Evolutionary conservation across 2,888 invertebrate species (phyloP).

Genomic region (Trypoxylon attenuatum): DNA sequence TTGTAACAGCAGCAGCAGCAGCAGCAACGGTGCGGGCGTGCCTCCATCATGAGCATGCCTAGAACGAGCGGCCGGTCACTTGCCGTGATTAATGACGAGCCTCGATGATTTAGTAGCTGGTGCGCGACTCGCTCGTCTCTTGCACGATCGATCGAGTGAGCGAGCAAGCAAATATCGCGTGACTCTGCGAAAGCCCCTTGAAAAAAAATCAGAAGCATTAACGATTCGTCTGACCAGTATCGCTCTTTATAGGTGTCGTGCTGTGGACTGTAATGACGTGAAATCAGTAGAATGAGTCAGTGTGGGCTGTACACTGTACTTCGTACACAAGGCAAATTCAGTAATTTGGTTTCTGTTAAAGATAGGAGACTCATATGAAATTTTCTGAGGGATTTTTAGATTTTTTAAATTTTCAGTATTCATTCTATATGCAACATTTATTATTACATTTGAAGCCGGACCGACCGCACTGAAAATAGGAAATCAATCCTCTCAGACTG

Average conservation of each 20-base stretch:
- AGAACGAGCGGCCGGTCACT: conserved; percentile 50
- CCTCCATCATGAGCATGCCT: conserved; percentile 31
- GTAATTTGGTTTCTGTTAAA: no score
- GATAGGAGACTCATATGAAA: no score
- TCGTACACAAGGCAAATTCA: no score
- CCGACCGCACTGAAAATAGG: no score
- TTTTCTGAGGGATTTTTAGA: no score
- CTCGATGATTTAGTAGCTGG: conserved; percentile 60
- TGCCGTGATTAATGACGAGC: conserved; percentile 62
- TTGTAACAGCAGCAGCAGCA: conserved; percentile 55
- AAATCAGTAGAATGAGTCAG: no score
- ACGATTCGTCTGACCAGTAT: conserved; percentile 28
- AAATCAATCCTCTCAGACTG: no score
- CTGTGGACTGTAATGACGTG: no score
- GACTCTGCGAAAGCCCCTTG: conserved; percentile 47
- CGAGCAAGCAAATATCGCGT: conserved; percentile 50
- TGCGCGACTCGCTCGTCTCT: conserved; percentile 28
- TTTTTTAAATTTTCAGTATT: no score
- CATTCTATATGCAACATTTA: no score
- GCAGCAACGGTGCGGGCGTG: conserved; percentile 27
- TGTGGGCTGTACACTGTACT: no score
- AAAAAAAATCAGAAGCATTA: conserved; percentile 45
- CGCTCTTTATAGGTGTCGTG: conserved; percentile 11
- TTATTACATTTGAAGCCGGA: no score
- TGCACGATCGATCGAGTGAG: conserved; percentile 35